Percentiles rank a stretch among this genome's conserved stretches.
Conservation (phyloP, 2,113 vertebrate genomes). For the Atlantisia rogersi region DNA sequence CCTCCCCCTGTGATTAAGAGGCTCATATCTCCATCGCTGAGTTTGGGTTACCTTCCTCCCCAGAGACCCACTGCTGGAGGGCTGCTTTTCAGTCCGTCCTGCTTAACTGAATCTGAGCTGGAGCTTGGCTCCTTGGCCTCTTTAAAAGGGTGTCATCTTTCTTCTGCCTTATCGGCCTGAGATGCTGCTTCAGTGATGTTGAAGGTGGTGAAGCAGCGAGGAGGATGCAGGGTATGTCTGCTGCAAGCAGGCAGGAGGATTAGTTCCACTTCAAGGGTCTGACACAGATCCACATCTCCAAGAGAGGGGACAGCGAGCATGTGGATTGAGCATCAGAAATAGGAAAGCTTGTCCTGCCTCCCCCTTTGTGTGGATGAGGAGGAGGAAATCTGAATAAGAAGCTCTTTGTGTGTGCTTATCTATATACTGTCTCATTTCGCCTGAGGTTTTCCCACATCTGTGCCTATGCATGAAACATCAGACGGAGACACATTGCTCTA, state of each 20-base stretch:
- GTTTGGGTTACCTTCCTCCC: background rate
- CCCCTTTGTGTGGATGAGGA: background rate
- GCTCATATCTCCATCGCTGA: background rate
- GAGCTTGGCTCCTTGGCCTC: background rate
- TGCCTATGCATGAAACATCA: background rate
- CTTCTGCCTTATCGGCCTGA: background rate
- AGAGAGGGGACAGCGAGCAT: background rate
- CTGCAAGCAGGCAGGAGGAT: background rate
- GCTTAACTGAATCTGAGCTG: background rate
- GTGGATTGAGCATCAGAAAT: background rate
- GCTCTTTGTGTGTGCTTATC: constrained; percentile 1
- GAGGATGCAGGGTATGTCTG: background rate
- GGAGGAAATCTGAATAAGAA: constrained; percentile 3
- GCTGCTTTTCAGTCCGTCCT: background rate
- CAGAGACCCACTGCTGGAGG: background rate
- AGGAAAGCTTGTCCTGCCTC: background rate
- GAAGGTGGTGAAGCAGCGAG: background rate
- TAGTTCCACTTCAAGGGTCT: constrained; percentile 22
- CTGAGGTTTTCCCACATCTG: constrained; percentile 24
- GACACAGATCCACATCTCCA: background rate
- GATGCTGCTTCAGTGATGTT: background rate
- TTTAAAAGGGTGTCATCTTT: background rate
- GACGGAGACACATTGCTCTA: background rate
- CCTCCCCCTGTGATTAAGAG: background rate
- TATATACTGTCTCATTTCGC: background rate